A percentile compares a stretch with the other conserved stretches of the same genome.
These are phyloP conservation scores for Eulemur rubriventer DNA, from an alignment of 2,797 vertebrate genomes.

Conservation along the genomic window DNA sequence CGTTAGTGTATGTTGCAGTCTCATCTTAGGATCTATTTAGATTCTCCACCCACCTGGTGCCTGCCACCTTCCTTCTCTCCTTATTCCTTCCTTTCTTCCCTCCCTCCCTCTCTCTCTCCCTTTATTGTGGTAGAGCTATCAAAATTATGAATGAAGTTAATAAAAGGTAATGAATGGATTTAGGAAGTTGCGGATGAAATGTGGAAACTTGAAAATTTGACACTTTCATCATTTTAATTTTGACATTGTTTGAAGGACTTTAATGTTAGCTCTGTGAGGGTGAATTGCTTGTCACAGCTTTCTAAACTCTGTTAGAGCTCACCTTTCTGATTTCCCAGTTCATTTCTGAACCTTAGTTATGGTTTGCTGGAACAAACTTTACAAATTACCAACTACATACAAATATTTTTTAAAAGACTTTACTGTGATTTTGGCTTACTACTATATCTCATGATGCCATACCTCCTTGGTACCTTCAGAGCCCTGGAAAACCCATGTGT, in stretches of 20 bases:
- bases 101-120: neutral
- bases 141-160: constrained; percentile 79
- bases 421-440: constrained; percentile 56
- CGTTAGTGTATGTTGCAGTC: neutral
- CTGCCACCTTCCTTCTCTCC: neutral
- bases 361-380: constrained; percentile 39
- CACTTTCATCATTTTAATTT: constrained; percentile 41
- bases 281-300: constrained; percentile 19
- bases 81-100: neutral
- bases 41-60: neutral
- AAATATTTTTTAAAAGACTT: constrained; percentile 49
- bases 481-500: constrained; percentile 61
- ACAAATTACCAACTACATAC: constrained; percentile 54
- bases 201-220: constrained; percentile 66
- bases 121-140: neutral
- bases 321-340: constrained; percentile 20
- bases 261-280: neutral
- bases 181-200: constrained; percentile 77
- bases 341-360: constrained; percentile 44
- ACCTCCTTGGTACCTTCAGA: constrained; percentile 68
- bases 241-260: neutral
- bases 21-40: neutral
- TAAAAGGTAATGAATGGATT: constrained; percentile 78
- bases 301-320: constrained; percentile 44
- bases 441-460: neutral